Conservation (phyloP, 2,113 vertebrate species). For the mouse (Mus musculus) region GRCm39 chr6:80551501-80552000, state of each 20-base stretch:
- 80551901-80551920: background rate
- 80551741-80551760: background rate
- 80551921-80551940: background rate
- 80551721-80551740: constrained; percentile 1
- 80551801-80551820: background rate
- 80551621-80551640: background rate
- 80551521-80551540: background rate
- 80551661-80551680: background rate
- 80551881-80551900: background rate
- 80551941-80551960: constrained; percentile 14
- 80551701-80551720: background rate
- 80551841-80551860: background rate
- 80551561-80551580: background rate
- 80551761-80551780: background rate
- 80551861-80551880: background rate
- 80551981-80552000: background rate
- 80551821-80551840: background rate
- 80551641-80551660: background rate
- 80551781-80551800: background rate
- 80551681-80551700: background rate
- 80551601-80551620: background rate
- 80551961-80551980: background rate
- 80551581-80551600: background rate
- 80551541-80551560: background rate
- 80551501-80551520: background rate